These are phyloP conservation scores for Chelonoidis abingdonii DNA, from an alignment of 2,113 vertebrate genomes.

Conservation along the genomic window DNA sequence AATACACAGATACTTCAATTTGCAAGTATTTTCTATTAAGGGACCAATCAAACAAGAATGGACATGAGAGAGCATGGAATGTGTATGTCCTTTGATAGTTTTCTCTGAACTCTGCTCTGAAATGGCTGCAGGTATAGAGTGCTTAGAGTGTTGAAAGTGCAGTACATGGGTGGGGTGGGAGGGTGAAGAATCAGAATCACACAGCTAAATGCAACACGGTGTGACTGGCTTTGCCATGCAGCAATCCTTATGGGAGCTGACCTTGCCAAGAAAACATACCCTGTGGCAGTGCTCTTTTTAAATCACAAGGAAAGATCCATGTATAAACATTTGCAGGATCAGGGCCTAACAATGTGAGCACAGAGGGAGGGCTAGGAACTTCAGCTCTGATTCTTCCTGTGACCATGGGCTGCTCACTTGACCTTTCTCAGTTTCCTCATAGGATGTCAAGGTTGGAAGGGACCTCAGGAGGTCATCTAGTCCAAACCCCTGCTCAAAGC, in stretches of 20 bases:
- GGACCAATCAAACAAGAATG: too few relatives aligned
- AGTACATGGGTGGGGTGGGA: too few relatives aligned
- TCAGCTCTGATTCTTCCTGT: neutral
- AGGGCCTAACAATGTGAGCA: neutral
- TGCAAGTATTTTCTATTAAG: neutral
- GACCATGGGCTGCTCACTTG: neutral
- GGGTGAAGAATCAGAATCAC: too few relatives aligned
- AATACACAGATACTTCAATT: neutral
- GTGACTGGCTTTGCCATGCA: neutral
- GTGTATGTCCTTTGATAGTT: neutral
- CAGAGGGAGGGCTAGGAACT: neutral
- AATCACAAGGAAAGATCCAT: neutral
- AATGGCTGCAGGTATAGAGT: too few relatives aligned
- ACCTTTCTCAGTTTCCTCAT: neutral
- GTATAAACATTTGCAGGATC: neutral
- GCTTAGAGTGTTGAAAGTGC: too few relatives aligned
- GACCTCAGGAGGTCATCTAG: too few relatives aligned
- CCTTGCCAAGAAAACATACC: neutral
- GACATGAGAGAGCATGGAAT: neutral
- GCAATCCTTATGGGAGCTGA: neutral
- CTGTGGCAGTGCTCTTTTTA: neutral
- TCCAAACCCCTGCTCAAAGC: too few relatives aligned
- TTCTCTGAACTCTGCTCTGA: neutral
- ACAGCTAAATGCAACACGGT: too few relatives aligned
- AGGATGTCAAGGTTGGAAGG: too few relatives aligned